These are phyloP conservation scores for Eulacestoma nigropectus DNA, from an alignment of 2,113 vertebrate genomes.

Conservation along the genomic window DNA sequence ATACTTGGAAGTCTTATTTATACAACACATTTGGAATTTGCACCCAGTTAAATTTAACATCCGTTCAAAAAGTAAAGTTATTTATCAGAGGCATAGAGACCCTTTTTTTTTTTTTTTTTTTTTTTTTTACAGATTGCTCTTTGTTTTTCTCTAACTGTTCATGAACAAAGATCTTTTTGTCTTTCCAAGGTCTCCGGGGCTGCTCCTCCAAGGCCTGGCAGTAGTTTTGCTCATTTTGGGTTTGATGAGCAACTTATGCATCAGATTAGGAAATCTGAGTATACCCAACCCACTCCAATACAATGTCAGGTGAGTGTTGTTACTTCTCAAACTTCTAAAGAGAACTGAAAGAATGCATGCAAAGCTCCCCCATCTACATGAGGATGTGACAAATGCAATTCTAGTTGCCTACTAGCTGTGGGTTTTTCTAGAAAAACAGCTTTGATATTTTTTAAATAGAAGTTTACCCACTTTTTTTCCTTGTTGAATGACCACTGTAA, in stretches of 20 bases:
- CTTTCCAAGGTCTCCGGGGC: slow-evolving; percentile 91
- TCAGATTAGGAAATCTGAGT: slow-evolving; percentile 97
- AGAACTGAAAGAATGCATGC: rapidly evolving
- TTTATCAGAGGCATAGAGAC: background rate
- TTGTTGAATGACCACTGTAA: background rate
- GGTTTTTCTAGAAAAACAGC: background rate
- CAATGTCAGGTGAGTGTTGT: slow-evolving; percentile 88
- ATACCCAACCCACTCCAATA: slow-evolving; percentile 97
- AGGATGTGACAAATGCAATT: background rate
- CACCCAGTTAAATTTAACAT: background rate
- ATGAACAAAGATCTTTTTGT: background rate
- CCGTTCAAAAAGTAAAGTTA: background rate
- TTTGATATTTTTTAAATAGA: background rate
- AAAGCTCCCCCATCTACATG: background rate
- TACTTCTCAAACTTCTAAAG: background rate
- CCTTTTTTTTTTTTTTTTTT: background rate
- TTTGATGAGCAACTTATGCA: slow-evolving; percentile 99
- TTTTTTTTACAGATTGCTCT: background rate
- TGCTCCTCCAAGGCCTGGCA: slow-evolving; percentile 89
- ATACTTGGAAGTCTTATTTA: background rate
- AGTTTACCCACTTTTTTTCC: background rate
- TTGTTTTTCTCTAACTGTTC: background rate
- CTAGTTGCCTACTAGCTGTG: background rate
- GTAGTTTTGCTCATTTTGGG: slow-evolving; percentile 96
- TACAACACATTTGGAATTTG: background rate